Evolutionary conservation across 2,797 vertebrate species (phyloP).

Genomic region (Atherinosoma microstoma): DNA sequence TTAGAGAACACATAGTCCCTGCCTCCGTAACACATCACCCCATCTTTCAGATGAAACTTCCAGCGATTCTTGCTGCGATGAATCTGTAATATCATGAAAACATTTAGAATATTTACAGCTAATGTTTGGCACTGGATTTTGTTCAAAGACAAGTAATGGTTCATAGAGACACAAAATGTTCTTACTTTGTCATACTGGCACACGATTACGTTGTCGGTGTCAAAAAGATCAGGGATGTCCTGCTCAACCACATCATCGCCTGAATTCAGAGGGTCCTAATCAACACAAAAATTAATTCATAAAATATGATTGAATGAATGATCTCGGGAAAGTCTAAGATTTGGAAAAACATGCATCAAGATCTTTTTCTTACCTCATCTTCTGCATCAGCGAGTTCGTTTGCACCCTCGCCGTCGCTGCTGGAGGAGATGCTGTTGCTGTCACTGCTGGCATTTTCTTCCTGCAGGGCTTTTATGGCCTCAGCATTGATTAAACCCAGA

Average conservation of each 20-base stretch:
- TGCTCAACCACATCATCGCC: slow-evolving; percentile 96
- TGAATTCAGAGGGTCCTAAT: slow-evolving; percentile 96
- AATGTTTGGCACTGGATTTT: background rate
- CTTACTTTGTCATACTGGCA: slow-evolving; percentile 98
- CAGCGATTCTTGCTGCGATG: slow-evolving; percentile 98
- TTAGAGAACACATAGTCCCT: slow-evolving; percentile 97
- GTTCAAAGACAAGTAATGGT: background rate
- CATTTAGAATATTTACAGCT: background rate
- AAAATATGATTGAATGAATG: slow-evolving; percentile 8
- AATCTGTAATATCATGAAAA: slow-evolving; percentile 83
- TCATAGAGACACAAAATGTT: slow-evolving; percentile 16
- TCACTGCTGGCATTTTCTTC: slow-evolving; percentile 86
- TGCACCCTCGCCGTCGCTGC: slow-evolving; percentile 80
- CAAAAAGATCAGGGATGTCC: slow-evolving; percentile 94
- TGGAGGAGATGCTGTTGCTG: slow-evolving; percentile 77
- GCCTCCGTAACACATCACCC: slow-evolving; percentile 93
- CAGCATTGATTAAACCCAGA: slow-evolving; percentile 86
- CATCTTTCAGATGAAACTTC: slow-evolving; percentile 98
- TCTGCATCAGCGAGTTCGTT: slow-evolving; percentile 83
- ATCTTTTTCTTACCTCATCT: slow-evolving; percentile 70
- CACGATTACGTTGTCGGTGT: slow-evolving; percentile 95
- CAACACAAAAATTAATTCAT: slow-evolving; percentile 13
- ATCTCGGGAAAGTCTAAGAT: background rate
- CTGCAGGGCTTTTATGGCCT: slow-evolving; percentile 88
- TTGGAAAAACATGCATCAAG: background rate